Conservation (phyloP, 2,888 invertebrate species). For the Brachyptera putata region DNA sequence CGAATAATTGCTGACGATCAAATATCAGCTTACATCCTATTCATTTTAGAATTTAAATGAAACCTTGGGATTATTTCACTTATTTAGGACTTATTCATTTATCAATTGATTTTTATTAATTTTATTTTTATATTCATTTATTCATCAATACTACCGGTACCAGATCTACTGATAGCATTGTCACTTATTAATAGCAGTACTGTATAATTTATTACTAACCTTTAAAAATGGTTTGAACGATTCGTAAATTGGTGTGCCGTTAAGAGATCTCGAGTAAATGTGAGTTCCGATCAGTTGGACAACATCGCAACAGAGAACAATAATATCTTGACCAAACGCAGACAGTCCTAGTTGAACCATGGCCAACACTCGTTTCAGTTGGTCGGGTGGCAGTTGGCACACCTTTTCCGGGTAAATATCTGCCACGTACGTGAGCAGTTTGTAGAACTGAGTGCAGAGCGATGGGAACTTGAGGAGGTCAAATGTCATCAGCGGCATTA, state of each 20-base stretch:
- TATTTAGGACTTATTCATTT: too few relatives aligned
- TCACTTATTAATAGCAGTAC: too few relatives aligned
- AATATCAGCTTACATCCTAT: too few relatives aligned
- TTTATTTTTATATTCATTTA: too few relatives aligned
- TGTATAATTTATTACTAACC: too few relatives aligned
- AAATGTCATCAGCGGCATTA: constrained; percentile 68
- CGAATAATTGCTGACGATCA: too few relatives aligned
- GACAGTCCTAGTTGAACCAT: constrained; percentile 58
- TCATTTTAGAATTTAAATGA: too few relatives aligned
- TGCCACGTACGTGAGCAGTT: constrained; percentile 58
- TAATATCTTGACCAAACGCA: constrained; percentile 55
- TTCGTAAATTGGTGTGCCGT: constrained; percentile 42
- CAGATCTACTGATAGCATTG: too few relatives aligned
- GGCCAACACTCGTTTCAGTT: constrained; percentile 51
- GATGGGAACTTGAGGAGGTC: constrained; percentile 66
- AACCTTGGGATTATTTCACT: too few relatives aligned
- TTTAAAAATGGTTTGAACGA: constrained; percentile 49
- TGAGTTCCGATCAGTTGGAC: constrained; percentile 52
- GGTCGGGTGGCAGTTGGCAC: constrained; percentile 47
- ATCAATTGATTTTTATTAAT: too few relatives aligned
- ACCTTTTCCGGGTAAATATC: constrained; percentile 61
- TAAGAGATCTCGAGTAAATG: constrained; percentile 43
- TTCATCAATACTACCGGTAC: too few relatives aligned
- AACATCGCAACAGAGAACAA: constrained; percentile 56
- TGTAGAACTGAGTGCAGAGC: constrained; percentile 58